phyloP scores from a whole-genome alignment of 35 echinoderm and acorn worm species.

The Heliocidaris tuberculata region DNA sequence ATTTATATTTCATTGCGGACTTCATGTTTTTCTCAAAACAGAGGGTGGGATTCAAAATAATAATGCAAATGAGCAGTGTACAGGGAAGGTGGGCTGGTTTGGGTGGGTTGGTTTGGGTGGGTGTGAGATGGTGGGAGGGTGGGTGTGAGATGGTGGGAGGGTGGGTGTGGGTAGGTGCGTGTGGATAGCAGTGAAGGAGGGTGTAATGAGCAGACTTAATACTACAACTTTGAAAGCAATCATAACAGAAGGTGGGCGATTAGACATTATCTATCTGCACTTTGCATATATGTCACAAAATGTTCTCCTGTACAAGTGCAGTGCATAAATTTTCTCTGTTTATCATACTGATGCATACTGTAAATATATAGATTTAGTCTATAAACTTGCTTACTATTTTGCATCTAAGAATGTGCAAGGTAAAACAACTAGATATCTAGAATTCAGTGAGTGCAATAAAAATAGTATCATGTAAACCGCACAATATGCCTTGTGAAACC shows the following conservation, averaged over 20 bases:
- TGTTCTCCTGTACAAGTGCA: background rate
- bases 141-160: background rate
- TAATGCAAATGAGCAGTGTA: background rate
- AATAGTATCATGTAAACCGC: background rate
- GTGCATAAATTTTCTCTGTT: background rate
- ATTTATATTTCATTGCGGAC: background rate
- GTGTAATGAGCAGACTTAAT: background rate
- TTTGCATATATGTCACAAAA: background rate
- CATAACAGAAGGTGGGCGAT: background rate
- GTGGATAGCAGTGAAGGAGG: background rate
- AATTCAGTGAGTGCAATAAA: background rate
- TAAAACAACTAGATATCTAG: too few species aligned
- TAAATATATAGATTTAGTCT: too few species aligned
- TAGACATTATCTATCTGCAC: background rate
- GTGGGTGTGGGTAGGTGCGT: background rate
- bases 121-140: background rate
- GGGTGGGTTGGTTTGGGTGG: background rate
- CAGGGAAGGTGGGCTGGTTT: background rate
- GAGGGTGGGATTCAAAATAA: background rate
- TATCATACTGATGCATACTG: background rate
- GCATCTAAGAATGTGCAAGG: too few species aligned
- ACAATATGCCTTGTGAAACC: background rate
- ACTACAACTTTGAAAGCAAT: background rate
- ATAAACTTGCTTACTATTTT: too few species aligned
- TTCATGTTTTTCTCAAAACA: conserved; percentile 18